phyloP scores from a whole-genome alignment of 2,797 vertebrate species.

The Centroberyx gerrardi region DNA sequence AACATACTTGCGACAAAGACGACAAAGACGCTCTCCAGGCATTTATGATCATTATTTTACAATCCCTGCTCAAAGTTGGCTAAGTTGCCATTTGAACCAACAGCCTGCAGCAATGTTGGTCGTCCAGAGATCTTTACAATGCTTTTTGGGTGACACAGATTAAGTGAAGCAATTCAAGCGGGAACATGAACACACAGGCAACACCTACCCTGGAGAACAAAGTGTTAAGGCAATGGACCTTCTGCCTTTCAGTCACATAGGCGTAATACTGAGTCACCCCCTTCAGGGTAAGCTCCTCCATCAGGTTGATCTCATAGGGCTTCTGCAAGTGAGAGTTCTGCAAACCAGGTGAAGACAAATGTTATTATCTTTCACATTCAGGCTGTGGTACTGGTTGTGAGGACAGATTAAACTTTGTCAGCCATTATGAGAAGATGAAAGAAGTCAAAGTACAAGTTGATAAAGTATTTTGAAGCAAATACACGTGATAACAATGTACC shows the following conservation, averaged over 20 bases:
- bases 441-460: no score
- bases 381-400: background rate
- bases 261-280: slow-evolving; percentile 99
- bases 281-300: slow-evolving; percentile 99
- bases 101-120: background rate
- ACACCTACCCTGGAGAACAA: slow-evolving; percentile 96
- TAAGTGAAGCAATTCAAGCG: background rate
- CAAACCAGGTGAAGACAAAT: background rate
- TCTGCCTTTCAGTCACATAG: slow-evolving; percentile 99
- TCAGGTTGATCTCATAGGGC: slow-evolving; percentile 99
- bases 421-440: background rate
- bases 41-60: background rate
- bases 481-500: slow-evolving; percentile 83
- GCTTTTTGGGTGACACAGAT: background rate
- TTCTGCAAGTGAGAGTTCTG: slow-evolving; percentile 98
- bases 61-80: background rate
- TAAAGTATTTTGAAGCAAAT: background rate
- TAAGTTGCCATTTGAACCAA: background rate
- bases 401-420: background rate
- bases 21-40: background rate
- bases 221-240: slow-evolving; percentile 99
- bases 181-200: background rate
- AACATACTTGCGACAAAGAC: background rate
- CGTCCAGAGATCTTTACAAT: background rate
- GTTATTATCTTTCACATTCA: background rate